Conservation (phyloP, 2,113 vertebrate genomes). For the Charadrius vociferus region DNA sequence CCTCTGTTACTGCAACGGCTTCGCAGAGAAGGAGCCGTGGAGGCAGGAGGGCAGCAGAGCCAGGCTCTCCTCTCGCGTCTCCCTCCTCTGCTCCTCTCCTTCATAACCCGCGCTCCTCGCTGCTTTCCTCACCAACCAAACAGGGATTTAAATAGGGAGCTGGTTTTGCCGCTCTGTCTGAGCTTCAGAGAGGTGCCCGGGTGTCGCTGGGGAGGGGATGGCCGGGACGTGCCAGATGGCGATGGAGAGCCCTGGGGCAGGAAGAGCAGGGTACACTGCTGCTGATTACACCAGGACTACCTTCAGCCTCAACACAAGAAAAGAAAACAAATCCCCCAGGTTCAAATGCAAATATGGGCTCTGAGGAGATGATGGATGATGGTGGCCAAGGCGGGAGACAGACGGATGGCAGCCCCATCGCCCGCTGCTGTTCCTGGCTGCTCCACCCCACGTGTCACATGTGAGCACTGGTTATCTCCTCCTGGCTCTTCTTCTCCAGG, state of each 20-base stretch:
- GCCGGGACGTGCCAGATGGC: no score
- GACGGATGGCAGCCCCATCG: not conserved
- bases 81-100: not conserved
- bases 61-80: not conserved
- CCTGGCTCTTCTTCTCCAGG: not conserved
- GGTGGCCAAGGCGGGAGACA: not conserved
- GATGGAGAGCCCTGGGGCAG: not conserved
- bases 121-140: not conserved
- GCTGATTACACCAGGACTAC: not conserved
- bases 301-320: not conserved
- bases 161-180: not conserved
- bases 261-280: not conserved
- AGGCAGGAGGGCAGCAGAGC: not conserved
- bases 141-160: not conserved
- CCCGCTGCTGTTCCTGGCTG: not conserved
- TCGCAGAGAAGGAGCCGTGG: not conserved
- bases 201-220: accelerated
- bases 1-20: accelerated
- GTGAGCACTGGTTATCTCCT: not conserved
- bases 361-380: not conserved
- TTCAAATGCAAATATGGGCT: not conserved
- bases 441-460: not conserved
- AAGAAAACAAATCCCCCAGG: not conserved
- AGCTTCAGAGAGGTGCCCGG: not conserved
- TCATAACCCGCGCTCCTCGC: not conserved